Base-by-base conservation (phyloP, 2,888 invertebrate species). In the Ectemnius cavifrons region DNA sequence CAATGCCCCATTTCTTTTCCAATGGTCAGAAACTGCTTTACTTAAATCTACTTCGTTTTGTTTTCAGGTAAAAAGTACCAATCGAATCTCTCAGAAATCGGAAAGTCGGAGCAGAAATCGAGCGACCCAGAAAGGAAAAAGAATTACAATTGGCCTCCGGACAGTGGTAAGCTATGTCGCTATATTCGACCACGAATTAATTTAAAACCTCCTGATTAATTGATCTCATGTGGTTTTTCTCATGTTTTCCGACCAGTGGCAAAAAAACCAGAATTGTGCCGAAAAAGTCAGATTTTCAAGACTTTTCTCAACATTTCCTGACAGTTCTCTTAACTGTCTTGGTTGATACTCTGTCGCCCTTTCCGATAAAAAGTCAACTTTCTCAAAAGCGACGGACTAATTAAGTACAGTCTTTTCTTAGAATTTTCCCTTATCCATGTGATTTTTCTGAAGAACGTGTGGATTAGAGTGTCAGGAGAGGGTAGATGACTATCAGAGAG, bases 91-190 rank as follows among this genome's bases (percentile, higher is more conserved):
- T 91, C 91, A 81, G 91, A 91, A 72, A 89, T 91, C 77, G 91
- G 89, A 80, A 91, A 91, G 79, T 91, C 91, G 64, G 91, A 91
- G 81, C 91, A 91, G 74, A 91, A 90, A 70, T 88, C 89, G n/a
- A 85, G 80, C 61, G 86, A 88, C 65, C 75, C 84, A 61, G 88
- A 89, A 75, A 87, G 88, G 67, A 89, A 89, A 80, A 86, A 85
- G 72, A 89, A 87, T 77, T 86, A 84, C 79, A 83, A 89, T 65
- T 90, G 89, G 90, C 77, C 85, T 57, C 80, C 88, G 49, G 84
- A 85, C 64, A 87, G 82, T 62, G 87, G 90, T 90, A 84, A 87
- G 84, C 82, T 66, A 69, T 66, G 59, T 75, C 67, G 59, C 66
- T 75, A 47, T 60, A 57, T 66, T 66, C 67, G 62, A 76, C 67